Evolutionary conservation across 2,797 vertebrate species (phyloP), one percentile per base, ranked within the genome.

Genomic region (Coracias cyanogaster): DNA sequence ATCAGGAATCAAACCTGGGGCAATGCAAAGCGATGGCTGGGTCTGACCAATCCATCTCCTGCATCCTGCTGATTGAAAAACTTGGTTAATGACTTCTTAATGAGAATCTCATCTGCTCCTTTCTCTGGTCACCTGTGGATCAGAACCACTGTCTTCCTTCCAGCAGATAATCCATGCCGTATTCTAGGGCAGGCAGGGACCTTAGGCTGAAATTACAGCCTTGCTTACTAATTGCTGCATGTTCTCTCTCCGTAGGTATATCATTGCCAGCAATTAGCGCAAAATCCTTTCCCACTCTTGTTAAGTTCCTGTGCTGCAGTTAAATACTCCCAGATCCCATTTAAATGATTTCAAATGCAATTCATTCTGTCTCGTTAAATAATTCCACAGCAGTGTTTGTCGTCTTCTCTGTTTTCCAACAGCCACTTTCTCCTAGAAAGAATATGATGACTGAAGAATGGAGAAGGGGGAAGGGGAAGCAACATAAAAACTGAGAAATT

Each of bases 311-410:
- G 86, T 92, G 98, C 97, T 98, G 97, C 97, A 96, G 97, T 97
- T 98, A 98, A 98, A 98, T 97, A 97, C 98, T 98, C 98, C 98
- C 98, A 98, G 98, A 98, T 98, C 98, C 98, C 98, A 98, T 97
- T 98, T 98, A 98, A 98, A 98, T 97, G 97, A 98, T 98, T 98
- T 98, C 96, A 97, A 98, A 98, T 95, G 97, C 97, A 98, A 98
- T 98, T 98, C 98, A 98, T 98, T 98, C 97, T 98, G 97, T 97
- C 97, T 98, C 95, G 96, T 98, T 98, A 98, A 98, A 97, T 98
- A 98, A 98, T 97, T 98, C 98, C 97, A 95, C 95, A 96, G 97
- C 96, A 94, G 76, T 94, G 96, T 96, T 96, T 97, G 96, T 97
- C 94, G 16, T 97, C 95, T 93, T 84, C 89, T 96, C 90, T 91